These are phyloP conservation scores for Centruroides sculpturatus DNA, from an alignment of 1,140 invertebrate genomes.

Conservation along the genomic window DNA sequence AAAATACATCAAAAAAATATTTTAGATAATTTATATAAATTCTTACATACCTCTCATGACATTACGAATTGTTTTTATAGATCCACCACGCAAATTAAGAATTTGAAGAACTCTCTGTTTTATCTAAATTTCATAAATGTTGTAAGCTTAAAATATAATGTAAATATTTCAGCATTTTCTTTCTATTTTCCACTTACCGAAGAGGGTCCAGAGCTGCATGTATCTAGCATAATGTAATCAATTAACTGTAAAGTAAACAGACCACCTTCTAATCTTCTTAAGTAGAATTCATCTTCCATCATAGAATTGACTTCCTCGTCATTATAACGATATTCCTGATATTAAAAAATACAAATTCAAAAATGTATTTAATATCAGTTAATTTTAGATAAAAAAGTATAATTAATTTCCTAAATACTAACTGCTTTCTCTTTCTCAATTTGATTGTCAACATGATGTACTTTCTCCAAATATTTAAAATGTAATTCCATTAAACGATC, in stretches of 20 bases:
- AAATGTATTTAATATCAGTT: no score
- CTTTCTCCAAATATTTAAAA: constrained; percentile 93
- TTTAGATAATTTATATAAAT: neutral
- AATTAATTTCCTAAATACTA: neutral
- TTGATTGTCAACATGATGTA: constrained; percentile 64
- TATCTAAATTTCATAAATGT: constrained; percentile 20
- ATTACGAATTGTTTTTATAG: constrained; percentile 83
- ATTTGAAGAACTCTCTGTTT: constrained; percentile 82
- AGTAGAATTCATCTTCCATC: constrained; percentile 69
- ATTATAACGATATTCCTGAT: neutral
- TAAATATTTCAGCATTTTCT: neutral
- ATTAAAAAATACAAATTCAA: no score
- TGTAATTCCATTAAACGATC: constrained; percentile 90
- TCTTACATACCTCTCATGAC: constrained; percentile 65
- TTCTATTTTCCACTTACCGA: constrained; percentile 35
- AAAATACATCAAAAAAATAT: constrained; percentile 11
- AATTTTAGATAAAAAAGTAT: no score
- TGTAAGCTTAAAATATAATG: neutral
- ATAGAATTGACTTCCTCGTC: constrained; percentile 37
- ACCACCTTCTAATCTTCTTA: constrained; percentile 76
- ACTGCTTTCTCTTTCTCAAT: constrained; percentile 45
- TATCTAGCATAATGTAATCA: constrained; percentile 89
- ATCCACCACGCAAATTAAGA: constrained; percentile 72
- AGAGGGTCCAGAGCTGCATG: constrained; percentile 49
- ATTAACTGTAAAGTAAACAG: constrained; percentile 90